Conservation (phyloP, 2,797 vertebrate species). For the Characodon lateralis region DNA sequence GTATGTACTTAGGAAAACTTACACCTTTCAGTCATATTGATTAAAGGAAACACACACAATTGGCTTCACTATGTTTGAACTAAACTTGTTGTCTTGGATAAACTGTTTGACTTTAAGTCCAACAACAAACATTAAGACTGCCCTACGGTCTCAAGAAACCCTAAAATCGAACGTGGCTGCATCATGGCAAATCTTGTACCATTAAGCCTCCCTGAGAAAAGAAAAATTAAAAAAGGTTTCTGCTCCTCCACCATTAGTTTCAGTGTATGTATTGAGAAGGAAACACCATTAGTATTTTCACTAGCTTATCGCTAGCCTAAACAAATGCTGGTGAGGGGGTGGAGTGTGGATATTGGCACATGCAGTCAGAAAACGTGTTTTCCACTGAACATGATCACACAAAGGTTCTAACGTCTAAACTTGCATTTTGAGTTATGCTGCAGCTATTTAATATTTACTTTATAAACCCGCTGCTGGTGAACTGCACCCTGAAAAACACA, state of each 20-base stretch:
- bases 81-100: not conserved
- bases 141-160: not conserved
- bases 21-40: constrained; percentile 3
- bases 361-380: no score
- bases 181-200: not conserved
- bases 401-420: not conserved
- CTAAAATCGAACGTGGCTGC: not conserved
- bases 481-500: not conserved
- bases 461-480: not conserved
- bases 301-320: not conserved
- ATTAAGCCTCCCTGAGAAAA: not conserved
- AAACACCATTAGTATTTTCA: not conserved
- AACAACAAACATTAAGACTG: not conserved
- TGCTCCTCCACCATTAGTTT: not conserved
- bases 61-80: not conserved
- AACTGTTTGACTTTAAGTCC: not conserved
- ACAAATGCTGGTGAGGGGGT: not conserved
- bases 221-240: not conserved
- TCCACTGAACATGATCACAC: no score
- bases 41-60: constrained; percentile 5
- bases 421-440: not conserved
- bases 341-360: no score
- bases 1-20: not conserved
- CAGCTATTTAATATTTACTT: not conserved
- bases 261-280: no score